These are phyloP conservation scores for Cerastis leucographa DNA, from an alignment of 2,888 invertebrate species.

Conservation along the genomic window DNA sequence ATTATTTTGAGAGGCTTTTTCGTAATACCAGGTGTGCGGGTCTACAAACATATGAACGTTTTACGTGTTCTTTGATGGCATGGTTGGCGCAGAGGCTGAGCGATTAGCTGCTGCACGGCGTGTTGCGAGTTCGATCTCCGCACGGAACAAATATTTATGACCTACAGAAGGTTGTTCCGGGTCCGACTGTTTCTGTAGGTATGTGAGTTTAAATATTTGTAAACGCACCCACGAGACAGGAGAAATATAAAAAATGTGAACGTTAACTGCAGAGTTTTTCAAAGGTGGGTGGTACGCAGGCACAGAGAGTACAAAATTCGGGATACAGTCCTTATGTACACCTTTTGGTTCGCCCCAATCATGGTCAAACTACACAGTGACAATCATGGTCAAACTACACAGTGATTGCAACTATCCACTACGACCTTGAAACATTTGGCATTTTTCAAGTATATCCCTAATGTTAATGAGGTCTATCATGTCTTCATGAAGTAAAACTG, in stretches of 20 bases:
- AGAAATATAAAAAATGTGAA: background rate
- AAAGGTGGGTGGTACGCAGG: background rate
- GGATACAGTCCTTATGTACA: background rate
- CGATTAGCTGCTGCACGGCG: too few species aligned
- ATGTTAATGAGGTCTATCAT: background rate
- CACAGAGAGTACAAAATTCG: background rate
- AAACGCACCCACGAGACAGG: background rate
- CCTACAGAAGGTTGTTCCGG: background rate
- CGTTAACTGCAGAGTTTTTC: background rate
- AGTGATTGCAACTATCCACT: background rate
- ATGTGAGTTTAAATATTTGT: background rate
- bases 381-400: background rate
- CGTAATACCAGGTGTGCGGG: background rate
- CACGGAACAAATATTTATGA: background rate
- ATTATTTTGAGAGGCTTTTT: constrained; percentile 24
- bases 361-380: background rate
- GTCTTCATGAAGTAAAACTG: background rate
- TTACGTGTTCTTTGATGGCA: too few species aligned
- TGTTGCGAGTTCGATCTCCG: background rate
- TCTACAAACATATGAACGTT: background rate
- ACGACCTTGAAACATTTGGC: background rate
- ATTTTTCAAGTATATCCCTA: background rate
- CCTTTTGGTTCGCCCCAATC: background rate
- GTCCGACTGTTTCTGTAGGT: background rate
- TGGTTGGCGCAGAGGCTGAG: too few species aligned